phyloP scores from a whole-genome alignment of 2,888 invertebrate genomes.

The Dastarcus helophoroides region DNA sequence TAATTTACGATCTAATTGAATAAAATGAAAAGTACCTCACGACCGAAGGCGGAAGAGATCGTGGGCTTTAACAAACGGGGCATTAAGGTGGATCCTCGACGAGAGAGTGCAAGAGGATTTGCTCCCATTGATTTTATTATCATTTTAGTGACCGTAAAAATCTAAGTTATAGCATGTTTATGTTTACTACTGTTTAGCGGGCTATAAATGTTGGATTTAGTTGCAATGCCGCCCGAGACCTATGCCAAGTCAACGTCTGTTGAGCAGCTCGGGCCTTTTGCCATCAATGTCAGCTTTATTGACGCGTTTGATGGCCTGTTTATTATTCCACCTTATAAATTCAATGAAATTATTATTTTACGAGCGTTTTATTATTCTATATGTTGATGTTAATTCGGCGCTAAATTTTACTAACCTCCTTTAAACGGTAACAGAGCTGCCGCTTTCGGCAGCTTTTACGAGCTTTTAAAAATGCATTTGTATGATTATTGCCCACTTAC shows the following conservation, averaged over 20 bases:
- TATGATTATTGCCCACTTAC: conserved; percentile 12
- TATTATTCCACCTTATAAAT: conserved; percentile 36
- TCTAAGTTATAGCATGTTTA: conserved; percentile 40
- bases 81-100: too few relatives aligned
- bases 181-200: conserved; percentile 37
- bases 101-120: too few relatives aligned
- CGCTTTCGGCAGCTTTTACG: conserved; percentile 10
- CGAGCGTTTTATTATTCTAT: conserved; percentile 24
- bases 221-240: conserved; percentile 31
- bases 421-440: conserved; percentile 9
- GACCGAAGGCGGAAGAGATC: too few relatives aligned
- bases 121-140: conserved; percentile 38
- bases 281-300: conserved; percentile 36
- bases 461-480: conserved; percentile 10
- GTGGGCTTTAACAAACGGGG: too few relatives aligned
- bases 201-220: conserved; percentile 35
- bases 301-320: conserved; percentile 36
- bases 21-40: too few relatives aligned
- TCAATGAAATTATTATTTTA: conserved; percentile 32
- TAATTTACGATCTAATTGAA: too few relatives aligned
- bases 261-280: conserved; percentile 24
- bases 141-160: conserved; percentile 38
- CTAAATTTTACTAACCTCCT: conserved; percentile 5
- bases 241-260: conserved; percentile 32
- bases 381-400: conserved; percentile 17